Percentiles rank a stretch among this genome's conserved stretches.
Conservation (phyloP, 1,140 invertebrate species). For the Trichonephila clavipes region DNA sequence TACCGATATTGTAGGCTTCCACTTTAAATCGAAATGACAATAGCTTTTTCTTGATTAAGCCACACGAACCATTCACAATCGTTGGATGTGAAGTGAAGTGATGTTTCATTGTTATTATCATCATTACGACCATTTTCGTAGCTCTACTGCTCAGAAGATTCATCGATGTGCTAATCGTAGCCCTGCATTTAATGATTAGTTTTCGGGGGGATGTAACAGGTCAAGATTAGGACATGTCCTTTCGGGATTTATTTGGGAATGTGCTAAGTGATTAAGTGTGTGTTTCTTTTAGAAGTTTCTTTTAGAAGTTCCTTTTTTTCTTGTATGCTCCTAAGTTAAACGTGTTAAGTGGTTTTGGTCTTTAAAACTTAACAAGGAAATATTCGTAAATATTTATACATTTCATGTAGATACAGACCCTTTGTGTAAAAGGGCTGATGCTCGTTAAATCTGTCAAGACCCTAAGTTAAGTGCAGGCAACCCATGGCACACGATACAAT, state of each 20-base stretch:
- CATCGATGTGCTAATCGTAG: not conserved
- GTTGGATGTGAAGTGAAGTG: not conserved
- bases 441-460: too few species aligned
- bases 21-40: not conserved
- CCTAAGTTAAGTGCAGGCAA: too few species aligned
- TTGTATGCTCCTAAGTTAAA: not conserved
- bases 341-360: too few species aligned
- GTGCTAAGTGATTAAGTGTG: not conserved
- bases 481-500: too few species aligned
- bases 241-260: not conserved
- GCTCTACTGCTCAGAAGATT: not conserved
- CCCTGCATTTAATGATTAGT: conserved; percentile 3
- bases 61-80: not conserved
- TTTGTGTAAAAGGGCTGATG: too few species aligned
- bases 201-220: not conserved
- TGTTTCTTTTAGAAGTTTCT: not conserved
- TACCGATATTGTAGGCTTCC: not conserved
- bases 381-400: not conserved
- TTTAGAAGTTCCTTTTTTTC: not conserved
- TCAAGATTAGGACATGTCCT: not conserved
- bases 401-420: not conserved
- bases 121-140: not conserved
- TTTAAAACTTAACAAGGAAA: not conserved
- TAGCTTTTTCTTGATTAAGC: conserved; percentile 29
- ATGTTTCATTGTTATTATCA: conserved; percentile 21